phyloP scores from a whole-genome alignment of 2,113 vertebrate genomes.

The Corydoras maculifer region DNA sequence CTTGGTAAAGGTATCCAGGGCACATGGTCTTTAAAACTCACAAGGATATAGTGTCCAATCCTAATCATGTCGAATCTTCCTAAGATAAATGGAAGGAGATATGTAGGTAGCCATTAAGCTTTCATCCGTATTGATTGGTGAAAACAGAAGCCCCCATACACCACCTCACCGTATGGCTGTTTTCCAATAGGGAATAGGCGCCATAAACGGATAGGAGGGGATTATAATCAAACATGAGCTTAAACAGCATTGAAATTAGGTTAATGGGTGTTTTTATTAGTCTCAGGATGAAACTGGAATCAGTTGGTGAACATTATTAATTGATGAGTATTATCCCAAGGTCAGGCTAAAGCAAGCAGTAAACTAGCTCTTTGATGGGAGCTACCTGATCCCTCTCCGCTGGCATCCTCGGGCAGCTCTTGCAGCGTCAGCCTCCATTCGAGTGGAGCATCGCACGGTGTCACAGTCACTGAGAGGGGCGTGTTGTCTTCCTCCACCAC shows the following conservation, averaged over 20 bases:
- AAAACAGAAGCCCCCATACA: background rate
- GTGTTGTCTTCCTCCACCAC: slow-evolving; percentile 98
- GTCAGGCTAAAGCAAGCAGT: background rate
- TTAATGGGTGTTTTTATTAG: background rate
- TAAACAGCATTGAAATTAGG: background rate
- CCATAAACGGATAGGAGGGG: too few species aligned
- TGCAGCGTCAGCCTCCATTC: slow-evolving; percentile 94
- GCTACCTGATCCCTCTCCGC: slow-evolving; percentile 87
- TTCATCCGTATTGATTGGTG: slow-evolving; percentile 24
- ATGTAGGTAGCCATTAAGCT: slow-evolving; percentile 26
- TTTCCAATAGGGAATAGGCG: background rate
- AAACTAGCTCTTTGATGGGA: background rate
- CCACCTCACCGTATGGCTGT: slow-evolving; percentile 9
- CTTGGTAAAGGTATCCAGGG: slow-evolving; percentile 10
- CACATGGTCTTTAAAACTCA: slow-evolving; percentile 12
- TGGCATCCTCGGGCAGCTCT: slow-evolving; percentile 89
- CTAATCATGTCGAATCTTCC: slow-evolving; percentile 25
- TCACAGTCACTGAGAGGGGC: slow-evolving; percentile 88
- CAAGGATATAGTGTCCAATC: slow-evolving; percentile 23
- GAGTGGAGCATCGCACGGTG: slow-evolving; percentile 90
- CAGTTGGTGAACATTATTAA: background rate
- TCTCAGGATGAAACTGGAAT: background rate
- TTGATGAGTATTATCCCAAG: background rate
- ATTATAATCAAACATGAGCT: background rate
- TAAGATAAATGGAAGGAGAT: slow-evolving; percentile 23